Conservation (phyloP, 2,888 invertebrate species). For the Pseudanteris insignis region DNA sequence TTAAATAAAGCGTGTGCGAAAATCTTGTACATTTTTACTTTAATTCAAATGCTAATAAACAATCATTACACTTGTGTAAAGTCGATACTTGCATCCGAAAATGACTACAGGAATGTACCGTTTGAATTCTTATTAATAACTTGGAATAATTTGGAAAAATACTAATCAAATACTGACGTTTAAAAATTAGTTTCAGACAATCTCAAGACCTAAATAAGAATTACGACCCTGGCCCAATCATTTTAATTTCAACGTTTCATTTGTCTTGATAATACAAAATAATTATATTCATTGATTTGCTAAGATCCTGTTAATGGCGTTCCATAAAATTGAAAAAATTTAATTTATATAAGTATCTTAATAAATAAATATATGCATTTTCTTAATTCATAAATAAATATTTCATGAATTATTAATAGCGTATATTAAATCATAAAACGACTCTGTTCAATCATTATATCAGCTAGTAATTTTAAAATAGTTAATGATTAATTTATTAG, state of each 20-base stretch:
- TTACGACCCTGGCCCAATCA: conserved; percentile 27
- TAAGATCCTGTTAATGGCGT: conserved; percentile 32
- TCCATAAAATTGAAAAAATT: conserved; percentile 21
- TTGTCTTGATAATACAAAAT: too few relatives aligned
- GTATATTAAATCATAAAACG: not conserved
- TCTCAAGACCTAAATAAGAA: conserved; percentile 7
- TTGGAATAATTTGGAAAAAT: conserved; percentile 17
- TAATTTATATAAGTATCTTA: not conserved
- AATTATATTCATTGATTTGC: too few relatives aligned
- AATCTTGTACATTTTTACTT: conserved; percentile 1
- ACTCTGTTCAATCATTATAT: too few relatives aligned
- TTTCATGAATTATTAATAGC: not conserved
- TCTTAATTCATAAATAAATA: conserved; percentile 1
- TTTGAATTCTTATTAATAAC: not conserved
- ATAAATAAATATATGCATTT: conserved; percentile 12
- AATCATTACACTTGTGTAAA: too few relatives aligned
- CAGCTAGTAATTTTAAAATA: too few relatives aligned
- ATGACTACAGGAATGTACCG: conserved; percentile 19
- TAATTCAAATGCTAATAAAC: too few relatives aligned
- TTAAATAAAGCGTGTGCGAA: conserved; percentile 27
- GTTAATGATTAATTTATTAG: too few relatives aligned
- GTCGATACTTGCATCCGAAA: not conserved
- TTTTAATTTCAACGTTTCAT: too few relatives aligned
- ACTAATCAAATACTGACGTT: conserved; percentile 30
- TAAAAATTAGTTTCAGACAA: not conserved